phyloP scores from a whole-genome alignment of 2,797 vertebrate genomes.

The Stomatorhinus walkeri region DNA sequence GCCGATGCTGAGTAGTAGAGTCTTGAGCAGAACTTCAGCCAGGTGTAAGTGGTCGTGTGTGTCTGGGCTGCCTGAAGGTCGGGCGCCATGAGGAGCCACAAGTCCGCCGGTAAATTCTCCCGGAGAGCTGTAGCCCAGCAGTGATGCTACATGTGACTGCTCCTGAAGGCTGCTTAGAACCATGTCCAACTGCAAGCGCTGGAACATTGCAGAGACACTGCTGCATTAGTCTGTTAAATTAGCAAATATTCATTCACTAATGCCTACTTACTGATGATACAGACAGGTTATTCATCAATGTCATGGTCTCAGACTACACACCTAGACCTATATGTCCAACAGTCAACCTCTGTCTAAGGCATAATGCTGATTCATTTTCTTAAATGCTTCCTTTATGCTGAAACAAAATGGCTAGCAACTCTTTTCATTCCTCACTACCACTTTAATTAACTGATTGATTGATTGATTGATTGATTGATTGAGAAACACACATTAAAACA shows the following conservation, averaged over 20 bases:
- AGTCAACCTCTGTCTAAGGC: not conserved
- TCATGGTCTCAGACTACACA: not conserved
- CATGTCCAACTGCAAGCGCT: slow-evolving; percentile 74
- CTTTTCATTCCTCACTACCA: not conserved
- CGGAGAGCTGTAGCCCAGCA: slow-evolving; percentile 67
- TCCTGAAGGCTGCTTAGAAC: slow-evolving; percentile 74
- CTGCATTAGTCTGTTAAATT: not conserved
- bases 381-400: not conserved
- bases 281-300: not conserved
- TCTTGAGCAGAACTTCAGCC: slow-evolving; percentile 69
- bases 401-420: not conserved
- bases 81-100: slow-evolving; percentile 44
- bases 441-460: not conserved
- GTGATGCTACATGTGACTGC: slow-evolving; percentile 68
- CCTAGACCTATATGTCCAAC: not conserved
- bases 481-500: too few species aligned
- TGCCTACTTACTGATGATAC: not conserved
- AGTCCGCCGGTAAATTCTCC: slow-evolving; percentile 56
- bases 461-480: too few species aligned
- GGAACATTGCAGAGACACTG: not conserved
- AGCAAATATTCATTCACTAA: not conserved
- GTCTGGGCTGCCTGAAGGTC: slow-evolving; percentile 48
- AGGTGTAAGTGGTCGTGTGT: slow-evolving; percentile 60
- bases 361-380: not conserved
- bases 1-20: slow-evolving; percentile 66